Percentiles rank a stretch among this genome's conserved stretches.
These are phyloP conservation scores for Ylistrum balloti DNA, from an alignment of 1,140 invertebrate genomes.

Conservation along the genomic window DNA sequence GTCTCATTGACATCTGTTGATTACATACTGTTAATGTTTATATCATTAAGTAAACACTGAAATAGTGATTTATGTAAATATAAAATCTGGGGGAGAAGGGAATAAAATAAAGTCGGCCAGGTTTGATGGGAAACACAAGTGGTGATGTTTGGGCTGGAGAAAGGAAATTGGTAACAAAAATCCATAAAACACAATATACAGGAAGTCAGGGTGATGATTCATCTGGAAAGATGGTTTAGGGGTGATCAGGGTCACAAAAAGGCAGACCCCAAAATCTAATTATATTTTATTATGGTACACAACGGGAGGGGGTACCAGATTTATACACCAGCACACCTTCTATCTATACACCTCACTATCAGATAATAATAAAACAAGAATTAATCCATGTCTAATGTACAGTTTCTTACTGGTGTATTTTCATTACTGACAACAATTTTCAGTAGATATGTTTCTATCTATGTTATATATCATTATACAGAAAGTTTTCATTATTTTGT, in stretches of 20 bases:
- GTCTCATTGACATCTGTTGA: too few relatives aligned
- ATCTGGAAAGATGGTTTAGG: not conserved
- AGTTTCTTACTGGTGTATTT: too few relatives aligned
- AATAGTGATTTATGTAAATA: too few relatives aligned
- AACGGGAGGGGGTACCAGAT: not conserved
- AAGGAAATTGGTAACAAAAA: not conserved
- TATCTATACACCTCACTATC: too few relatives aligned
- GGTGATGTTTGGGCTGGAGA: not conserved
- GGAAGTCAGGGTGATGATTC: not conserved
- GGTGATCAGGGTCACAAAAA: not conserved
- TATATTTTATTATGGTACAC: not conserved
- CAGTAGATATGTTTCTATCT: too few relatives aligned
- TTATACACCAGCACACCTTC: too few relatives aligned
- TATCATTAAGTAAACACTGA: too few relatives aligned
- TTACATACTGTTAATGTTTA: too few relatives aligned
- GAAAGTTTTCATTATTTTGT: not conserved
- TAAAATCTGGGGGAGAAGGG: not conserved
- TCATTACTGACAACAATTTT: not conserved
- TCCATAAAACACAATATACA: constrained; percentile 28
- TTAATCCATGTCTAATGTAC: too few relatives aligned
- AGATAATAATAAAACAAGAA: too few relatives aligned
- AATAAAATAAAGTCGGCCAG: not conserved
- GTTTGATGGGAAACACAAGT: constrained; percentile 1
- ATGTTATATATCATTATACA: not conserved
- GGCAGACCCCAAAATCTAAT: constrained; percentile 16